A percentile compares a stretch with the other conserved stretches of the same genome.
Conservation (phyloP, 1,140 invertebrate species). For the Thrips palmi region DNA sequence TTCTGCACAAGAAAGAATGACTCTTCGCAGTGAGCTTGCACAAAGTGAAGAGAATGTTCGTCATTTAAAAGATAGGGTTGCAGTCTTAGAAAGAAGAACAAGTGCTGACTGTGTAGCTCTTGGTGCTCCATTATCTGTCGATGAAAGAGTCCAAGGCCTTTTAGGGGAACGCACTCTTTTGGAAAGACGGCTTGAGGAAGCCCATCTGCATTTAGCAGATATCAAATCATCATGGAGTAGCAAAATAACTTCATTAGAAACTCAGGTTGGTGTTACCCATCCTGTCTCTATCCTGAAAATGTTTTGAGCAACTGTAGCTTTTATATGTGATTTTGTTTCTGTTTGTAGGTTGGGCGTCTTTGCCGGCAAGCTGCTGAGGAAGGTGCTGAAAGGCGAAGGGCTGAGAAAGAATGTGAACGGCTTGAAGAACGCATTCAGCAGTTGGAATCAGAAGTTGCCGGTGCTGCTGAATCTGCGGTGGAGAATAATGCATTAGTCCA, state of each 20-base stretch:
- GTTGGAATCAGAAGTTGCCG: no score
- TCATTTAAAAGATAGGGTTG: constrained; percentile 43
- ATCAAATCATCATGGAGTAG: constrained; percentile 80
- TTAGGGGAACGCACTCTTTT: constrained; percentile 41
- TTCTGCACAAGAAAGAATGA: constrained; percentile 36
- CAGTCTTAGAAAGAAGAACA: constrained; percentile 33
- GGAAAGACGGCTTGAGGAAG: constrained; percentile 60
- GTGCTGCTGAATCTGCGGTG: no score
- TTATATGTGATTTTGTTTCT: neutral
- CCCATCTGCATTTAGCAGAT: constrained; percentile 64
- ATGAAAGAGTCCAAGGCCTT: constrained; percentile 28
- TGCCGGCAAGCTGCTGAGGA: constrained; percentile 65
- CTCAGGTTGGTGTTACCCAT: constrained; percentile 37
- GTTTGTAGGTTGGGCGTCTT: constrained; percentile 40
- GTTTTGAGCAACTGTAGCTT: no score
- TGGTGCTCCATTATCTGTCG: constrained; percentile 26
- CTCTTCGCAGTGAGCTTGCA: constrained; percentile 34
- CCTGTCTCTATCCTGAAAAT: neutral
- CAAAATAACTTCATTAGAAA: constrained; percentile 68
- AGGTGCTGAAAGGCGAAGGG: constrained; percentile 51
- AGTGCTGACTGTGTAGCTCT: constrained; percentile 21
- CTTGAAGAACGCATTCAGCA: no score
- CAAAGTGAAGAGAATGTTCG: constrained; percentile 40
- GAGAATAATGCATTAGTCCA: no score
- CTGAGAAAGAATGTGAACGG: constrained; percentile 54